Evolutionary conservation across 2,113 vertebrate genomes (phyloP), one percentile per base, ranked within the genome.

Genomic region (Spheniscus mendiculus): DNA sequence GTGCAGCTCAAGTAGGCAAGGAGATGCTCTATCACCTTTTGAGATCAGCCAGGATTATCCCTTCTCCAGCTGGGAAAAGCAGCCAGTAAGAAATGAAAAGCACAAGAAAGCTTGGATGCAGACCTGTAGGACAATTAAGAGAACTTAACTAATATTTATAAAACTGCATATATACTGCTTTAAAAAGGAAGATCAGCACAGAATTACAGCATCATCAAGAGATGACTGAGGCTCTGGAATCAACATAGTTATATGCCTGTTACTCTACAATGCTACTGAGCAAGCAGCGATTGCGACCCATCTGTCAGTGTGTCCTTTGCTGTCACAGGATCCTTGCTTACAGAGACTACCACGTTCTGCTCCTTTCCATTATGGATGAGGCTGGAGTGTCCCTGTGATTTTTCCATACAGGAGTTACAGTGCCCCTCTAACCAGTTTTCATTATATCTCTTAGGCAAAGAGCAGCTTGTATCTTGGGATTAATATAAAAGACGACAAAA

Each of bases 261-360:
- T 53, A 44, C 73, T 45, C 73, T n/a, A 15, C 61, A 40, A 6
- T 22, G 55, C 79, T 70, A 61, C 84, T 34, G 58, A 89, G 93
- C 87, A 87, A 85, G 70, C 78, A 92, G 91, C 81, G 84, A 36
- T 30, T 74, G 58, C 3, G 32, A 89, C 44, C 83, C 93, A 96
- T 91, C 95, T 80, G 84, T 94, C 93, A 95, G 40, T 0, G 0
- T 56, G 94, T 83, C 95, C 97, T 97, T 80, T 85, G 91, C 93
- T 97, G 96, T 94, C 95, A 80, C 67, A 63, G 84, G 53, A 77
- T 66, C 87, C 82, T 85, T 55, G 66, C 84, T 94, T 93, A 65
- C 61, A 66, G 66, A 80, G 45, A 42, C 67, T 27, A 14, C 55
- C 78, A 72, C 10, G 1, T 67, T 62, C 91, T 95, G 78, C 63